Conservation (phyloP, 2,113 vertebrate genomes). For the Psilopsiagon aurifrons region DNA sequence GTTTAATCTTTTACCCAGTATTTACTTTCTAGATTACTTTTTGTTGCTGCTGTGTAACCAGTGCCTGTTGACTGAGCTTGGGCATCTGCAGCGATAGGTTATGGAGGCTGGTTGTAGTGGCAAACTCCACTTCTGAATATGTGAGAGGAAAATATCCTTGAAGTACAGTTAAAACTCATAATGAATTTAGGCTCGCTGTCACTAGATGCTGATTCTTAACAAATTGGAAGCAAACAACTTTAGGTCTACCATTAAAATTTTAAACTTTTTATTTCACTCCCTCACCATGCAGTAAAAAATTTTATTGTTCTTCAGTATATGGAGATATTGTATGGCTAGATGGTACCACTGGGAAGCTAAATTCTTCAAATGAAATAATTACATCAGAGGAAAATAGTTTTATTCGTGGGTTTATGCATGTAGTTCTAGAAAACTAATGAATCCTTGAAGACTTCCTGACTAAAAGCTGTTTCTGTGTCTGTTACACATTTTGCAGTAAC, state of each 20-base stretch:
- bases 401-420: slow-evolving; percentile 9
- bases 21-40: accelerated
- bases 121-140: neutral
- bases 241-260: neutral
- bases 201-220: neutral
- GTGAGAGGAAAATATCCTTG: neutral
- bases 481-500: neutral
- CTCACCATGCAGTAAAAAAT: slow-evolving; percentile 24
- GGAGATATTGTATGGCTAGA: neutral
- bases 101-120: neutral
- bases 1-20: neutral
- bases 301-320: slow-evolving; percentile 39
- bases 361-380: slow-evolving; percentile 41
- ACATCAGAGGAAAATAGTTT: slow-evolving; percentile 12
- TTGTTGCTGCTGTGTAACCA: neutral
- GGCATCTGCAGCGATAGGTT: neutral
- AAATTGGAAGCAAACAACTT: neutral
- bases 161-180: neutral
- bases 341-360: slow-evolving; percentile 18
- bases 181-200: neutral
- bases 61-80: neutral
- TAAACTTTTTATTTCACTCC: neutral
- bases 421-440: neutral
- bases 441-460: neutral
- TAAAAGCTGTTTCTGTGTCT: neutral